These are phyloP conservation scores for Prostheceraeus crozeri DNA, from an alignment of 2,888 invertebrate species.

Conservation along the genomic window DNA sequence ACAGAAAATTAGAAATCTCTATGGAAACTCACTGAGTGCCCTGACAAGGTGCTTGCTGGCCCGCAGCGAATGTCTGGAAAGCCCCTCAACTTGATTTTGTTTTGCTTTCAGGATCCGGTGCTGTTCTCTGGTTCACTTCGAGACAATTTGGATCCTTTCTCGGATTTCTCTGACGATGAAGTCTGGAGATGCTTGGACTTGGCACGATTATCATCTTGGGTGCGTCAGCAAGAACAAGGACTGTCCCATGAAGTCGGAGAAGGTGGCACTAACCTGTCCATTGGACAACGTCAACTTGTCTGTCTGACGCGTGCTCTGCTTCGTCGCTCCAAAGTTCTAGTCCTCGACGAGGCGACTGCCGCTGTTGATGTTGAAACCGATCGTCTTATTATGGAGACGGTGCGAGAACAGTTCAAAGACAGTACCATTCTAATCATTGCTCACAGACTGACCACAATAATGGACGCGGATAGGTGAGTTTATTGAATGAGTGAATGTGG, in stretches of 20 bases:
- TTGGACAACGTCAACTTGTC: conserved; percentile 78
- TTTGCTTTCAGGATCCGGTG: conserved; percentile 31
- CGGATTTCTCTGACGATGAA: conserved; percentile 22
- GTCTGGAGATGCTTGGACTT: conserved; percentile 75
- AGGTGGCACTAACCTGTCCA: background rate
- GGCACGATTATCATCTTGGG: conserved; percentile 78
- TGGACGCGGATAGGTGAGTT: conserved; percentile 58
- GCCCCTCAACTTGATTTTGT: background rate
- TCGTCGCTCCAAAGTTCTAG: conserved; percentile 75
- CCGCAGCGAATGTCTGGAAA: no score
- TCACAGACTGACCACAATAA: conserved; percentile 81
- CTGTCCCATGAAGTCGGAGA: conserved; percentile 55
- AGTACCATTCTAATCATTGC: conserved; percentile 86
- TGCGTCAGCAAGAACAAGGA: conserved; percentile 68
- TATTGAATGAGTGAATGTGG: no score
- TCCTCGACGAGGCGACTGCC: conserved; percentile 80
- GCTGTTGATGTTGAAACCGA: conserved; percentile 84
- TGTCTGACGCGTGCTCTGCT: conserved; percentile 76
- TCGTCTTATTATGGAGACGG: conserved; percentile 74
- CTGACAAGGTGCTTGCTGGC: no score
- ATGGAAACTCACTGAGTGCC: background rate
- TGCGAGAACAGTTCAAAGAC: conserved; percentile 73
- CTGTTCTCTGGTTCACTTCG: conserved; percentile 34
- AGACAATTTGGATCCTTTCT: conserved; percentile 34
- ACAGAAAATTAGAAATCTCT: background rate